Base-by-base conservation (phyloP, 2,888 invertebrate genomes). In the Theodoxus fluviatilis region DNA sequence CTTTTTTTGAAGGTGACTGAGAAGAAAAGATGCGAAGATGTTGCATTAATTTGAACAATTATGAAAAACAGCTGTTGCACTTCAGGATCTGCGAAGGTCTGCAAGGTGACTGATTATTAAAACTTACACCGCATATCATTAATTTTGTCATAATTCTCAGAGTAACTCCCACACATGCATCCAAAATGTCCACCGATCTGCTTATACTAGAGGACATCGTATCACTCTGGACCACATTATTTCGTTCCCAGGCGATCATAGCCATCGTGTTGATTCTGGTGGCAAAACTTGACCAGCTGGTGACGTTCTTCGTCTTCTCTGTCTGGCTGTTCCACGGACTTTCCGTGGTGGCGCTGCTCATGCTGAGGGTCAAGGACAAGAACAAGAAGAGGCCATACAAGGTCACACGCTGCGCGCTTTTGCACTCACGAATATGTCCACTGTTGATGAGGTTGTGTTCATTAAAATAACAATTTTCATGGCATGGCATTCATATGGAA, bases 241-340 rank as follows among this genome's bases (percentile, higher is more conserved):
- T 68, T 22, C 28, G 7, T 40, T 7, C 31, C 7, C 74, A 76
- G 72, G 72, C 75, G 49, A 49, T 76, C 57, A 74, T 75, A 28
- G 75, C 76, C 47, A 71, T 71, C 4, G 52, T 76, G 15, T 74
- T 76, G 71, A 70, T 76, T 55, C 38, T 74, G 52, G 69, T 74
- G n/a, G 73, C 75, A 2, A 59, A 71, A 18, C 64, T 72, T 4
- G 67, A 68, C n/a, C 52, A 68, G 28, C 73, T 78, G 65, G 71
- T 79, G 3, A 71, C 75, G 2, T 79, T 78, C 71, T 77, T 74
- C 69, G 74, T 79, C 22, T 79, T 79, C 67, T 75, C 74, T 1
- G 79, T 78, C 12, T 79, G 79, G 79, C 43, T 77, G 28, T 79
- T 79, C 67, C 79, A 79, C 68, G 79, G 78, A 7, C 59, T 75